Conservation (phyloP, 2,113 vertebrate genomes). For the Trochalopteron elliotii region DNA sequence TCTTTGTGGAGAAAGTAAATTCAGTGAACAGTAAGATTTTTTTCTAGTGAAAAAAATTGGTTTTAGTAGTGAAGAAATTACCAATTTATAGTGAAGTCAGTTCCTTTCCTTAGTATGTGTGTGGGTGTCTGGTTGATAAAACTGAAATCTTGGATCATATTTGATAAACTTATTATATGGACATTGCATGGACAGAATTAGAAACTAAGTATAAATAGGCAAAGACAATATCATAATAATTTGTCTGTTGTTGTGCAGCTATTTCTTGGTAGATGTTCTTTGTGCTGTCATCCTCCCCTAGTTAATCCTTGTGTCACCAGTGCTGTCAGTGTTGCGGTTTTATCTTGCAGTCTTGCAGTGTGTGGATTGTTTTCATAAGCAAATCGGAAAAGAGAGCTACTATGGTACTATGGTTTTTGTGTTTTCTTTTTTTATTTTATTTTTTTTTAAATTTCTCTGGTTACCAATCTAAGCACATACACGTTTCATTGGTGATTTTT, state of each 20-base stretch:
- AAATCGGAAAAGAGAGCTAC: background rate
- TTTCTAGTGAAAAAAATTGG: background rate
- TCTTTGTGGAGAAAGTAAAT: background rate
- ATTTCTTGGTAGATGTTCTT: background rate
- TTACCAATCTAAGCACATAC: background rate
- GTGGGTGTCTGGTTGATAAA: background rate
- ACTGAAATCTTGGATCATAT: background rate
- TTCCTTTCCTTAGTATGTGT: background rate
- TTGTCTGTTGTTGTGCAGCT: background rate
- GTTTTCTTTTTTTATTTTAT: fast-evolving
- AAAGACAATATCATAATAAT: background rate
- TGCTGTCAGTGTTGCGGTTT: background rate
- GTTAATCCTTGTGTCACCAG: background rate
- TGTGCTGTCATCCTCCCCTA: background rate
- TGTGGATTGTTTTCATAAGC: background rate
- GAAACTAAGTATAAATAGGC: background rate
- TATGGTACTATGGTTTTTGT: background rate
- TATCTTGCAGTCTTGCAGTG: background rate
- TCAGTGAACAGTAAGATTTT: background rate
- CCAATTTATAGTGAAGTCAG: background rate
- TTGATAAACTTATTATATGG: background rate
- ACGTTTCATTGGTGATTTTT: background rate
- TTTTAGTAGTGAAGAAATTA: background rate
- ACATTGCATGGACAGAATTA: background rate
- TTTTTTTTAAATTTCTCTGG: background rate